Evolutionary conservation across 2,888 invertebrate species (phyloP), one percentile per base, ranked within the genome.

Genomic region (Lasioglossum lativentre): DNA sequence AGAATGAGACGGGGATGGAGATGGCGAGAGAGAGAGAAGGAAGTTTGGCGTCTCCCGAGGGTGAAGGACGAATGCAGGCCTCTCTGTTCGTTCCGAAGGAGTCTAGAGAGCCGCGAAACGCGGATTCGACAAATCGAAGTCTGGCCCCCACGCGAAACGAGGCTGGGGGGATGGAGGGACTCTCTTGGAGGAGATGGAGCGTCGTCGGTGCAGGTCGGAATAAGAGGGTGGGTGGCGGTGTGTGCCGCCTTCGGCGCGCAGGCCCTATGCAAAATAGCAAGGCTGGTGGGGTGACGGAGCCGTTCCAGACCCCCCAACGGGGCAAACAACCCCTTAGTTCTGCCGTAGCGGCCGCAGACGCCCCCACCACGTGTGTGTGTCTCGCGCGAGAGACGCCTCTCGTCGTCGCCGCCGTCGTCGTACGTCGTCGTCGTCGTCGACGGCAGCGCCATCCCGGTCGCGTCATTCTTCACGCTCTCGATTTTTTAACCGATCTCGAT

Each of bases 281-380:
- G 87, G 89, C 85, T 92, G 92, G 91, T 90, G 87, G 91, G 90
- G 92, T 86, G 88, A 89, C 81, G 86, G 87, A 85, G 90, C 83
- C 86, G 90, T 89, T 90, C 92, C 92, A 93, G 92, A 94, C 92
- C 92, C 90, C 92, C 92, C 90, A 93, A 92, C 93, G 94, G 93
- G 94, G 93, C 93, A 94, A 94, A 94, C 94, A 94, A 94, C 94
- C 94, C 94, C 94, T 94, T 94, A 94, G 94, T 94, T 93, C 93
- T 94, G 94, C 91, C 92, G 94, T 94, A 94, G 94, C 94, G 93
- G 93, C 91, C 94, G 93, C 94, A 94, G 94, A 94, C 94, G 94
- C 94, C 94, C 94, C 94, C 94, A 94, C 94, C 94, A 94, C 93
- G 92, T 92, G 90, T 90, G 90, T 90, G 91, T 88, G 91, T 91